Evolutionary conservation across 1,140 invertebrate species (phyloP).

Genomic region (Bilobella aurantiaca): DNA sequence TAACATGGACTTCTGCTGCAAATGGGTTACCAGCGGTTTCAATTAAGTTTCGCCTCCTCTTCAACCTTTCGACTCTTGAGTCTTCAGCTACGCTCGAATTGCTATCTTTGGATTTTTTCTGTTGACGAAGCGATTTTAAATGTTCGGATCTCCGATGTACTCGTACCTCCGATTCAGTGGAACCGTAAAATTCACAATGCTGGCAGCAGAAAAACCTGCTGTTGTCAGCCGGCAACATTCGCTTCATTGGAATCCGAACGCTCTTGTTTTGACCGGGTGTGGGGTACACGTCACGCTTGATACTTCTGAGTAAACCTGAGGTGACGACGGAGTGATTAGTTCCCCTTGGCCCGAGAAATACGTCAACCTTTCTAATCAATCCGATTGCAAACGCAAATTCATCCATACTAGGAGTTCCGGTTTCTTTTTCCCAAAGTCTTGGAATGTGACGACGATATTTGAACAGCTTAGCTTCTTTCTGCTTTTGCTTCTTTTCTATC

Average conservation of each 20-base stretch:
- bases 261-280: not conserved
- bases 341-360: slow-evolving; percentile 3
- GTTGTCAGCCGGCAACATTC: not conserved
- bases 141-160: not conserved
- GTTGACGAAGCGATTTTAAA: not conserved
- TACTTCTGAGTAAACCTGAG: not conserved
- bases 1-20: not conserved
- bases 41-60: not conserved
- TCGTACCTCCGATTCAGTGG: not conserved
- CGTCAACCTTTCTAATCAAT: slow-evolving; percentile 2
- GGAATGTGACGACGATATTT: not conserved
- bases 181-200: not conserved
- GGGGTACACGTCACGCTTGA: not conserved
- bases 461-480: not conserved
- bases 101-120: not conserved
- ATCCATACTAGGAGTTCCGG: not conserved
- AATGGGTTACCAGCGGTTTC: not conserved
- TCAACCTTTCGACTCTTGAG: not conserved
- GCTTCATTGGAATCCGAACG: not conserved
- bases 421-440: not conserved
- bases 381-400: slow-evolving; percentile 2
- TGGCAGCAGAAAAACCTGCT: not conserved
- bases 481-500: not conserved
- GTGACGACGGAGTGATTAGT: not conserved
- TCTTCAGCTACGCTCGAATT: not conserved